Conservation (phyloP, 2,888 invertebrate genomes). For the Pseudococcus longispinus region DNA sequence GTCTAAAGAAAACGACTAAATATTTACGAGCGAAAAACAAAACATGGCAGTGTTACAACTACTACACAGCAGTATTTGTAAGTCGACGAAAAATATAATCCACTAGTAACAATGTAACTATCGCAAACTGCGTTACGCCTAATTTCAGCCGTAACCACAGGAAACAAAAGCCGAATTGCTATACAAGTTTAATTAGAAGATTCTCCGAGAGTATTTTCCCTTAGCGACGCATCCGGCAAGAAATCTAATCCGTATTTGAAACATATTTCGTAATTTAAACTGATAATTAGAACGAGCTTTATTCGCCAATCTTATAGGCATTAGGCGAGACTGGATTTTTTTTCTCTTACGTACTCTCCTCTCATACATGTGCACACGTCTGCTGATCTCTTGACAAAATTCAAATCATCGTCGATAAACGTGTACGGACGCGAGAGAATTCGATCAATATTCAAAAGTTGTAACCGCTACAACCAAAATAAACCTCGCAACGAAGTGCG, state of each 20-base stretch:
- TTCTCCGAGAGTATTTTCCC: constrained; percentile 20
- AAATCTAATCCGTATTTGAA: constrained; percentile 35
- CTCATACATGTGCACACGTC: neutral
- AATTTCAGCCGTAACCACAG: constrained; percentile 24
- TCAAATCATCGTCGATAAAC: constrained; percentile 13
- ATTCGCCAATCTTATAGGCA: constrained; percentile 18
- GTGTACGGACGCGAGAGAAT: neutral
- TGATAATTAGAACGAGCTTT: constrained; percentile 33
- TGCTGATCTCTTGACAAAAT: neutral
- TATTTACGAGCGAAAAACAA: constrained; percentile 21
- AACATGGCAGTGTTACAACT: neutral
- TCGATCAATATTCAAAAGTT: constrained; percentile 21
- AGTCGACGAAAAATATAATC: constrained; percentile 27
- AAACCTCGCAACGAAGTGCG: constrained; percentile 26
- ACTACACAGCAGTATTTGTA: neutral
- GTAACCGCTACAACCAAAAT: neutral
- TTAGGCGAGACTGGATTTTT: neutral
- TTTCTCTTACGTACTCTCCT: neutral
- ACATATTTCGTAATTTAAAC: constrained; percentile 30
- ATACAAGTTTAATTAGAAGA: constrained; percentile 36
- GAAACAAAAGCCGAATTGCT: constrained; percentile 32
- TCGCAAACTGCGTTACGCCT: constrained; percentile 35
- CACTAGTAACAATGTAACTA: constrained; percentile 29
- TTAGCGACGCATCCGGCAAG: constrained; percentile 8
- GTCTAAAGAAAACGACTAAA: constrained; percentile 11